Evolutionary conservation across 2,797 vertebrate genomes (phyloP).

Genomic region (Liasis olivaceus): DNA sequence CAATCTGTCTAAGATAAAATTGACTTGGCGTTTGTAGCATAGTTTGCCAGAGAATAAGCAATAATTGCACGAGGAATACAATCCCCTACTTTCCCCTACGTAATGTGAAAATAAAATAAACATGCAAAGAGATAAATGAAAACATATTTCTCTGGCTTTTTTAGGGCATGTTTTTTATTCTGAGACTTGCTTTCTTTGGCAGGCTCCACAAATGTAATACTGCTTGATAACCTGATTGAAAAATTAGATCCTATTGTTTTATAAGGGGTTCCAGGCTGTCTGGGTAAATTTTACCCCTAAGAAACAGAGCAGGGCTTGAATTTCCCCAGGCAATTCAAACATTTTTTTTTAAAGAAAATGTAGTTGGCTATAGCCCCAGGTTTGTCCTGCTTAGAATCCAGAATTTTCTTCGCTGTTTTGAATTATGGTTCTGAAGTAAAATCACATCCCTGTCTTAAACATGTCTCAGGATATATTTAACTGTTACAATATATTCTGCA

Average conservation of each 20-base stretch:
- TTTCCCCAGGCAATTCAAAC: slow-evolving; percentile 69
- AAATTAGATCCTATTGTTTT: slow-evolving; percentile 75
- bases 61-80: slow-evolving; percentile 60
- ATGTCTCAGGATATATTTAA: slow-evolving; percentile 62
- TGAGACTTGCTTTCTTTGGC: slow-evolving; percentile 54
- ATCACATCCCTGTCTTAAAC: slow-evolving; percentile 69
- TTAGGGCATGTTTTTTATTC: slow-evolving; percentile 49
- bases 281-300: slow-evolving; percentile 71
- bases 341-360: slow-evolving; percentile 55
- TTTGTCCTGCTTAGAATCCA: slow-evolving; percentile 64
- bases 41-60: slow-evolving; percentile 53
- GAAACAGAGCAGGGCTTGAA: slow-evolving; percentile 68
- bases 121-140: slow-evolving; percentile 62
- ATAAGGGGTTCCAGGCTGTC: slow-evolving; percentile 73
- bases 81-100: slow-evolving; percentile 51
- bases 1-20: background rate
- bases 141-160: slow-evolving; percentile 66
- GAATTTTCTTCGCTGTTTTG: slow-evolving; percentile 70
- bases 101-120: slow-evolving; percentile 54
- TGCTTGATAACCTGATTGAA: slow-evolving; percentile 67
- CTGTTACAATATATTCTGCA: slow-evolving; percentile 64
- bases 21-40: background rate
- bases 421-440: slow-evolving; percentile 72
- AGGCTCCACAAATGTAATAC: slow-evolving; percentile 62
- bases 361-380: slow-evolving; percentile 68